Base-by-base conservation (phyloP, 2,113 vertebrate genomes). In the Engraulis encrasicolus region DNA sequence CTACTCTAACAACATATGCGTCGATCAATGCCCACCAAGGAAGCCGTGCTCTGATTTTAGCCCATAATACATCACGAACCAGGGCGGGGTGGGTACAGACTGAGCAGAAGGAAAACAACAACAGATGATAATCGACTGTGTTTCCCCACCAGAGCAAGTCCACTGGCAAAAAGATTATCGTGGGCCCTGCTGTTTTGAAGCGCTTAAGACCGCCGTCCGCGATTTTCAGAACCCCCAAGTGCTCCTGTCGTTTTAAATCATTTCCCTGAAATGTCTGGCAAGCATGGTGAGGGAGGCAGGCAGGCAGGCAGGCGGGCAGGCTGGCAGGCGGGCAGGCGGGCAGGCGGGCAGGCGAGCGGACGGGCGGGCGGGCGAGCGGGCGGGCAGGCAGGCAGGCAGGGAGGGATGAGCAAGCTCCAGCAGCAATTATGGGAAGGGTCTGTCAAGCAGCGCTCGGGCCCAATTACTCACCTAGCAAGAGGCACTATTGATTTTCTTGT, bases 1-100 rank as follows among this genome's bases (percentile, higher is more conserved):
- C 14, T 82, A 78, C 27, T 85, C 80, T 58, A 0, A 1, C 86
- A 89, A 85, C 89, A 90, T 88, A 61, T 12, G 82, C 80, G 91
- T 92, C n/a, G n/a, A 61, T 89, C 82, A 85, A 86, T 84, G 66
- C 52, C 34, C 54, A 86, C 58, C 82, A 77, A 89, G 79, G 52
- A 84, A 61, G 48, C 82, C 80, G 82, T 61, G 1, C 86, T 81
- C 87, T 88, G 80, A 87, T 80, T 1, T 23, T 48, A 78, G 84
- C 79, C 80, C 50, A 3, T n/a, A 83, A 61, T 80, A 50, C 61
- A 78, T 5, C 14, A 78, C 27, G 66, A 31, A 6, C n/a, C n/a
- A 61, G 58, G 58, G 3, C 11, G 3, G n/a, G 18, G 31, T 5
- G 12, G 5, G 14, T 23, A 54, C 18, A 54, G 6, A 54, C 18